Conservation (phyloP, 2,888 invertebrate genomes). For the Drosophila flavopinicola region DNA sequence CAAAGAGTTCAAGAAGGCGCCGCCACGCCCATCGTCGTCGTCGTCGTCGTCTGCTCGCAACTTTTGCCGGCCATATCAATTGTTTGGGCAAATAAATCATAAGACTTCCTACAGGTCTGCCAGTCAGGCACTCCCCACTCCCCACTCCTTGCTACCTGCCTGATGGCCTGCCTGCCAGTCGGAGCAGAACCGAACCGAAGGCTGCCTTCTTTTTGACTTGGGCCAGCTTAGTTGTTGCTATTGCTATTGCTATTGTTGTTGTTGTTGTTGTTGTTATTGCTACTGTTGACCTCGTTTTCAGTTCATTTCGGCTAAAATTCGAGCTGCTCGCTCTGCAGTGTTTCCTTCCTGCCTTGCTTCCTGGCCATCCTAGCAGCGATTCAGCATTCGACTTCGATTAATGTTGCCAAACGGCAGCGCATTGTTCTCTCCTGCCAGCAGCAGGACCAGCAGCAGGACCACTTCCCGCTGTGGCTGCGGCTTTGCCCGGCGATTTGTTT, state of each 20-base stretch:
- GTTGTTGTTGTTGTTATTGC: conserved; percentile 1
- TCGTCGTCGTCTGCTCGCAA: conserved; percentile 1
- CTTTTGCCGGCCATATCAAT: conserved; percentile 55
- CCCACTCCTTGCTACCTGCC: conserved; percentile 15
- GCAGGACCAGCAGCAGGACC: neutral
- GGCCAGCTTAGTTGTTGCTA: neutral
- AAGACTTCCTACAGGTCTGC: conserved; percentile 55
- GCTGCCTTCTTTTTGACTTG: conserved; percentile 33
- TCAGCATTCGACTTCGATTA: conserved; percentile 68
- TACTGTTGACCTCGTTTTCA: conserved; percentile 61
- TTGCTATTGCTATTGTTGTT: conserved; percentile 13
- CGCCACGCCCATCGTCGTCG: conserved; percentile 22
- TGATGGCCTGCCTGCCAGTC: too few relatives aligned
- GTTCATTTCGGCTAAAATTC: conserved; percentile 38
- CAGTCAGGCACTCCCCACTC: neutral
- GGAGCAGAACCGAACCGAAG: conserved; percentile 2
- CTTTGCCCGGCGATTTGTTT: conserved; percentile 53
- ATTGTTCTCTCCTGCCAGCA: conserved; percentile 33
- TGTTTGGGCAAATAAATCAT: conserved; percentile 72
- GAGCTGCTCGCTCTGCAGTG: conserved; percentile 43
- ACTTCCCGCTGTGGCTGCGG: conserved; percentile 16
- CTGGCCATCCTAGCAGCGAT: conserved; percentile 41
- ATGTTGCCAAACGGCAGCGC: conserved; percentile 56
- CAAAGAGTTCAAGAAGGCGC: conserved; percentile 47
- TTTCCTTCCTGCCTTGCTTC: conserved; percentile 59